Percentiles rank a stretch among this genome's conserved stretches.
Conservation (phyloP, 2,113 vertebrate genomes). For the Coptodon bakossiorum region DNA sequence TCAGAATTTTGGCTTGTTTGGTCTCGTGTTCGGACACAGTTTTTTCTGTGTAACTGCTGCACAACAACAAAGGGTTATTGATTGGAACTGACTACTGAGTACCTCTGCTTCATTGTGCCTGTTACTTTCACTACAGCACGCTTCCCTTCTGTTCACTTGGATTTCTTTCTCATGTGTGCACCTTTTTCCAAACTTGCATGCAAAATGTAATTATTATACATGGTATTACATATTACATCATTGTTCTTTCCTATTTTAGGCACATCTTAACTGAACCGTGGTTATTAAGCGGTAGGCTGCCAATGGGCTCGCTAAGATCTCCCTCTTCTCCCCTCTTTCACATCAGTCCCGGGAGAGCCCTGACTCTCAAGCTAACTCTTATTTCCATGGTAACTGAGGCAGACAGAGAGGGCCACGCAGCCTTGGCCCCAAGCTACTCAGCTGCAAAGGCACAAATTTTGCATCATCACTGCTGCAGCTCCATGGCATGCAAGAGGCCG, state of each 20-base stretch:
- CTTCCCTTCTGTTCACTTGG: background rate
- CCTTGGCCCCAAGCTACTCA: conserved; percentile 24
- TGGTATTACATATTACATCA: background rate
- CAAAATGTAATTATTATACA: background rate
- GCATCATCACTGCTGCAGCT: conserved; percentile 20
- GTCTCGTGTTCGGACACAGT: background rate
- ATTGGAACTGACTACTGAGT: background rate
- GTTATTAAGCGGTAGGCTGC: background rate
- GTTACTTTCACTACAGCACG: background rate
- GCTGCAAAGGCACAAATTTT: conserved; percentile 37
- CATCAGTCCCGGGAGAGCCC: conserved; percentile 32
- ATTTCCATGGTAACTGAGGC: conserved; percentile 68
- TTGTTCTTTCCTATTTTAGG: background rate
- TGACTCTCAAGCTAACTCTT: conserved; percentile 49
- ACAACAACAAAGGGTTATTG: conserved; percentile 26
- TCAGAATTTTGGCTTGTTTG: conserved; percentile 19
- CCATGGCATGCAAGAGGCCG: background rate
- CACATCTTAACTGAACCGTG: background rate
- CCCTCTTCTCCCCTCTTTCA: background rate
- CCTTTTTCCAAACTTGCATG: background rate
- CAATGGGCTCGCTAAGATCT: background rate
- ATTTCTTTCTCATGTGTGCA: background rate
- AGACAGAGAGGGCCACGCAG: conserved; percentile 39
- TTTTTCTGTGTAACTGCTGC: background rate
- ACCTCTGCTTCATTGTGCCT: background rate